phyloP scores from a whole-genome alignment of 2,888 invertebrate species.

The Griposia aprilina region DNA sequence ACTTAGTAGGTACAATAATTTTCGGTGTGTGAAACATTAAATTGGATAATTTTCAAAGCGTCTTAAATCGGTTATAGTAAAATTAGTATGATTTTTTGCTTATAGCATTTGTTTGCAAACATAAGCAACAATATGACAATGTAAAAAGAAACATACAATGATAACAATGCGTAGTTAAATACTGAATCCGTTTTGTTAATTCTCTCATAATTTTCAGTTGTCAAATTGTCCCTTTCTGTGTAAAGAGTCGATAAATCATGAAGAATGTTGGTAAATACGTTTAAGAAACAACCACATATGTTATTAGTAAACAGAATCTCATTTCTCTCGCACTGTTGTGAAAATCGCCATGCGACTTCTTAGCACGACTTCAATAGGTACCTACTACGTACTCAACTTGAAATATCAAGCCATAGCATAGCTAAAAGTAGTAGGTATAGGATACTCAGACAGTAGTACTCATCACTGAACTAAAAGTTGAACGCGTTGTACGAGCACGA shows the following conservation, averaged over 20 bases:
- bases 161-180: background rate
- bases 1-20: background rate
- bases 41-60: background rate
- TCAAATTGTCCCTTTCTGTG: background rate
- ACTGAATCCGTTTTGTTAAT: background rate
- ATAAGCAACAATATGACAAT: constrained; percentile 34
- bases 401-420: background rate
- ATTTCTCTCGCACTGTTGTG: background rate
- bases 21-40: background rate
- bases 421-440: background rate
- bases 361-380: background rate
- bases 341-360: background rate
- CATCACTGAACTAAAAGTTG: background rate
- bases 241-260: background rate
- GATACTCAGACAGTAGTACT: background rate
- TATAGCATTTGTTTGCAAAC: constrained; percentile 29
- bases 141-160: background rate
- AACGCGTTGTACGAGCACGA: constrained; percentile 2
- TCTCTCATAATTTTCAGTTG: background rate
- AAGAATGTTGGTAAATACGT: background rate
- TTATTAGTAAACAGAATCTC: constrained; percentile 4
- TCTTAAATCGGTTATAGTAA: background rate
- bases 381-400: background rate
- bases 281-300: background rate
- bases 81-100: background rate